Conservation (phyloP, 2,888 invertebrate species). For the Pyralis farinalis region DNA sequence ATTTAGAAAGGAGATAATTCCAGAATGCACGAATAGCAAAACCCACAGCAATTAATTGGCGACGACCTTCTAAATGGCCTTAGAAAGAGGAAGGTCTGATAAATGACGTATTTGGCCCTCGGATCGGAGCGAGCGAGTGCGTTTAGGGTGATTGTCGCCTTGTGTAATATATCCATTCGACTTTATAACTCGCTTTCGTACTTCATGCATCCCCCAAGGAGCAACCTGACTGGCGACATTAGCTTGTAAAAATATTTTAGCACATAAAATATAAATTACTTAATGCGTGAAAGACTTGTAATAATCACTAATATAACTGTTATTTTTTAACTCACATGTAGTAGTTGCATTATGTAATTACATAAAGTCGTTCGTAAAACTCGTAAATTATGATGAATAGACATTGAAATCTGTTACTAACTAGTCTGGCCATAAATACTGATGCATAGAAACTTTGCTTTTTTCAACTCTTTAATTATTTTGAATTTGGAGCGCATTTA, state of each 20-base stretch:
- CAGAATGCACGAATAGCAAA: conserved; percentile 7
- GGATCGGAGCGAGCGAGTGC: conserved; percentile 1
- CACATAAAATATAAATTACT: no score
- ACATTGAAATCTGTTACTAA: no score
- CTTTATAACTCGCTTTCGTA: background rate
- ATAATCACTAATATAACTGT: no score
- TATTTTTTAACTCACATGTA: no score
- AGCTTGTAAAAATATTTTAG: background rate
- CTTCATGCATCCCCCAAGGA: background rate
- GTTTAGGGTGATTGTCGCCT: conserved; percentile 4
- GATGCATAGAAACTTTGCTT: no score
- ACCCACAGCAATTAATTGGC: conserved; percentile 17
- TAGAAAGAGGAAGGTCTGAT: conserved; percentile 11
- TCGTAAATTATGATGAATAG: no score
- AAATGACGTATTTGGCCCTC: conserved; percentile 8
- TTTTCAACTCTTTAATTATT: no score
- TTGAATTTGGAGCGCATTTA: no score
- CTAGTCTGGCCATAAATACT: no score
- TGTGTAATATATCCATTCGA: conserved; percentile 8
- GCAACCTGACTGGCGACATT: background rate
- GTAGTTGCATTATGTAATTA: no score
- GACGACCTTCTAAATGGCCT: conserved; percentile 11
- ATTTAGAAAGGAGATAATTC: conserved; percentile 4
- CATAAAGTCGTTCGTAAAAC: no score
- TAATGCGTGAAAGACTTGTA: background rate